Evolutionary conservation across 2,113 vertebrate genomes (phyloP).

Genomic region (Cyrtonyx montezumae): DNA sequence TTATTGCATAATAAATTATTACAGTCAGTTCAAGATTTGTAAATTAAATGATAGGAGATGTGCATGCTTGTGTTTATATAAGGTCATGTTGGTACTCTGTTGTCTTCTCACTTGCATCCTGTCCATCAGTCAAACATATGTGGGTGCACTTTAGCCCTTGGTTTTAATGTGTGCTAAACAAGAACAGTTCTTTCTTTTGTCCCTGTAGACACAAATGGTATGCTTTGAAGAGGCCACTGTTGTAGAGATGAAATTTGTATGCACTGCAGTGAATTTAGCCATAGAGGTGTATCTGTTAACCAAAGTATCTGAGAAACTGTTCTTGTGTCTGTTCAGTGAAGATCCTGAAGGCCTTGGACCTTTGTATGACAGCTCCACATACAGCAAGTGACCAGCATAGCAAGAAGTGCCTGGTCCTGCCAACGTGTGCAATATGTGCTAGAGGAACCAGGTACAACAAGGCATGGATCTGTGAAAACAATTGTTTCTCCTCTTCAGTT

Average conservation of each 20-base stretch:
- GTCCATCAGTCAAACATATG: background rate
- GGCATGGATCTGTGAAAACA: background rate
- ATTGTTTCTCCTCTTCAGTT: background rate
- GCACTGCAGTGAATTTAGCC: background rate
- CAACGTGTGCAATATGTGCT: rapidly evolving
- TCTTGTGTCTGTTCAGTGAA: background rate
- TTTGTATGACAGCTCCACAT: rapidly evolving
- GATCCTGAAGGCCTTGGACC: background rate
- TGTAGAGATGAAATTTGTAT: too few relatives aligned
- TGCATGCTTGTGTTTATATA: background rate
- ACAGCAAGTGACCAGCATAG: rapidly evolving
- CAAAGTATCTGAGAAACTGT: background rate
- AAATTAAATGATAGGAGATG: background rate
- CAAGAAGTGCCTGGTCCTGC: background rate
- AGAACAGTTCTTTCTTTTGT: background rate
- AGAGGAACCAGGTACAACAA: background rate
- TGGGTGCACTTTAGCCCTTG: background rate
- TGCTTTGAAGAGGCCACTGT: rapidly evolving
- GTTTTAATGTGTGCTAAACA: background rate
- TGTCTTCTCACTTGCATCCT: background rate
- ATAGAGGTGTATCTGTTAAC: background rate
- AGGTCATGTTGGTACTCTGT: background rate
- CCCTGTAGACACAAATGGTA: background rate
- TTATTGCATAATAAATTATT: background rate
- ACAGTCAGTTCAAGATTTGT: background rate